Base-by-base conservation (phyloP, 1,140 invertebrate genomes). In the Druon quercuslanigerum region DNA sequence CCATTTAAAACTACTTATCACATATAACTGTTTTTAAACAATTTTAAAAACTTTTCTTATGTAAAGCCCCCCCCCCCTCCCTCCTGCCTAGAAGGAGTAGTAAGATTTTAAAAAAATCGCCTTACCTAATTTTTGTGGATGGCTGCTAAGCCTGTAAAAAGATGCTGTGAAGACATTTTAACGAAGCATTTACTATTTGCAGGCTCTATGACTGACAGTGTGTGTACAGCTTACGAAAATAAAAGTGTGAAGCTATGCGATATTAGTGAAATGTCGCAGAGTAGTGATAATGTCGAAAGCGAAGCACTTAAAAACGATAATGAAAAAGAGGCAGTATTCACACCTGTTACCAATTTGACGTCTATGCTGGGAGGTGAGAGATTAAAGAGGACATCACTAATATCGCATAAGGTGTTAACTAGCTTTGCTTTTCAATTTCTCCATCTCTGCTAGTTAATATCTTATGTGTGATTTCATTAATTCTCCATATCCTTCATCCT, bases 201-300 rank as follows among this genome's bases (percentile, higher is more conserved):
- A 92, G 91, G 93, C 51, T 94, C 93, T 8, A 89, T 94, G 72
- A 94, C 93, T 60, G 93, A 94, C 77, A 94, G 93, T 84, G 90
- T 94, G 60, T 93, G 93, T 78, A 94, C 93, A 7, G 88, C 93
- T 33, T 94, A 94, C 83, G 93, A 94, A 86, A 93, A 89, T 80
- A 90, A 84, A 82, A 72, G 76, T 33, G 71, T 77, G 8, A 88
- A 83, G 51, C 74, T 79, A 33, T 74, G 50, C 19, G 88, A 84
- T 76, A 82, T 81, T 17, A 87, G 82, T 71, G 80, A 86, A 79
- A 85, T 82, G 20, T 84, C 80, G 1, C 79, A 82, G 72, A 83
- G 70, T 46, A 83, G 72, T 13, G 80, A 74, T 75, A 79, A 74
- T 46, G 80, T 72, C 25, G 83, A 82, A 73, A 75, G 52, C 25